Evolutionary conservation across 64 coral and sea anemone species (phyloP), one percentile per base, ranked within the genome.

Genomic region (Montipora capricornis): DNA sequence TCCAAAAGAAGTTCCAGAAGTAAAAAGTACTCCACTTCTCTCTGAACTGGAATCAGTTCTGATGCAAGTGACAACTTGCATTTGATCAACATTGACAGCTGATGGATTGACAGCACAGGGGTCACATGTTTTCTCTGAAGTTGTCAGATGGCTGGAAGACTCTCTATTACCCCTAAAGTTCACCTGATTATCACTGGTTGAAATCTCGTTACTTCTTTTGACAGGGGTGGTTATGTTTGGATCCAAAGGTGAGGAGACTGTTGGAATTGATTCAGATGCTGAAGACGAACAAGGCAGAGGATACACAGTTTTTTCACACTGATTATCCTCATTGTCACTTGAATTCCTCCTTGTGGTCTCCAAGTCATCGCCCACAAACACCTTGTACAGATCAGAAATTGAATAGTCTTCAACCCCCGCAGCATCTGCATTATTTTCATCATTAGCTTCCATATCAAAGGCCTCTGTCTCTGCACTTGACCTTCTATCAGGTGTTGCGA

Each of bases 321-420:
- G 11, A 66, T 68, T 61, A 81, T 26, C 19, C 5, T 80, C 79
- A 81, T 19, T 26, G 19, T 78, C 47, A 78, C 49, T 49, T 78
- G 45, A 49, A 47, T 12, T 47, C 13, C 59, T 83, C 10, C 62
- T 24, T 6, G 58, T 45, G 12, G 58, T 66, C 29, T 83, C 81
- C 37, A 67, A 47, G 59, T 83, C 81, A 47, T 83, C 81, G 67
- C 81, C 60, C 10, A 83, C 81, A 83, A 83, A 83, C 13, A 46
- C 81, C 15, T 83, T 83, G 59, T 67, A 83, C 66, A 83, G 81
- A 83, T 83, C 81, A 67, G 81, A 83, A 16, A 83, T 67, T 10
- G 81, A 83, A 67, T 83, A 83, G 1, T 47, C 6, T 3, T 83
- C 81, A 45, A 8, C n/a, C 51, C 12, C 15, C 24, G 62, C 11